phyloP scores from a whole-genome alignment of 1,140 invertebrate species.

The Caerostris darwini region DNA sequence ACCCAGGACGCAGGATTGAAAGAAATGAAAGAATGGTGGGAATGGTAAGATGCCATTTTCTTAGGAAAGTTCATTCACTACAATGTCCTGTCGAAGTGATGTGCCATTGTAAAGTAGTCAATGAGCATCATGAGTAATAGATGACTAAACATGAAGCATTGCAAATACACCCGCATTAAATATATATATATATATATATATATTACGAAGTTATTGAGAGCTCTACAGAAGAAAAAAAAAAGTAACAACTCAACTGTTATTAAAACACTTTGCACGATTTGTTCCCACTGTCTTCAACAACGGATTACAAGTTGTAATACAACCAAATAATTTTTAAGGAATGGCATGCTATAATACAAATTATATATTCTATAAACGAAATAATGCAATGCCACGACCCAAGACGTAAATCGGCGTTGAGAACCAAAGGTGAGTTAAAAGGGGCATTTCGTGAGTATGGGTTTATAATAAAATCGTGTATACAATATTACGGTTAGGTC shows the following conservation, averaged over 20 bases:
- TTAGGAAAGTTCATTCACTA: too few relatives aligned
- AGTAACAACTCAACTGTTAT: neutral
- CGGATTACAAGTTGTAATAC: neutral
- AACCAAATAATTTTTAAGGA: neutral
- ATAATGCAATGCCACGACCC: conserved; percentile 34
- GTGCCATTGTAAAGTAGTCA: too few relatives aligned
- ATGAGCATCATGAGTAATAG: too few relatives aligned
- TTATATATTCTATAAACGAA: conserved; percentile 19
- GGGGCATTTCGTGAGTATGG: conserved; percentile 54
- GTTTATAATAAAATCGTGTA: conserved; percentile 53
- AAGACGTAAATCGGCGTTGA: neutral
- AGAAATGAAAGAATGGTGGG: too few relatives aligned
- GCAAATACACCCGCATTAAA: too few relatives aligned
- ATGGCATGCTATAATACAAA: conserved; percentile 46
- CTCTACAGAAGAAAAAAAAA: neutral
- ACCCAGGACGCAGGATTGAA: too few relatives aligned
- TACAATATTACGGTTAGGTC: conserved; percentile 40
- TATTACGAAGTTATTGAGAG: too few relatives aligned
- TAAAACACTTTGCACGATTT: neutral
- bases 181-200: too few relatives aligned
- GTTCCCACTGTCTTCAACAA: neutral
- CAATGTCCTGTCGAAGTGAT: too few relatives aligned
- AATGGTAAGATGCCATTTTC: too few relatives aligned
- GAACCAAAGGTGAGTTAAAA: neutral
- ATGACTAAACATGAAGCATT: too few relatives aligned